These are phyloP conservation scores for Agrenia bidenticulata DNA, from an alignment of 2,888 invertebrate genomes.

Conservation along the genomic window DNA sequence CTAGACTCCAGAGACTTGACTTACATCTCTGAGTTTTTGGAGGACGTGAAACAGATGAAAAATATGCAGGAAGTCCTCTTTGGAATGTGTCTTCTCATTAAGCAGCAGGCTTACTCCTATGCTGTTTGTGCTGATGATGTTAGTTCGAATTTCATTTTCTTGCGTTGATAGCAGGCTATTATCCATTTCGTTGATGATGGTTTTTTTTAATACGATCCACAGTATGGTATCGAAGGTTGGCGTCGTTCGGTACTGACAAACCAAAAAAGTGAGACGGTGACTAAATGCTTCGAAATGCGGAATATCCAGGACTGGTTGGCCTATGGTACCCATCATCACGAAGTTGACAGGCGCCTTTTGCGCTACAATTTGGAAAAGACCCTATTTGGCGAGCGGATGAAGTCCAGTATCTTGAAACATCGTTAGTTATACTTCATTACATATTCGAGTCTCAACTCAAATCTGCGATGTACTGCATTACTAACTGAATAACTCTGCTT, in stretches of 20 bases:
- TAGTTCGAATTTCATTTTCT: not conserved
- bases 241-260: constrained; percentile 29
- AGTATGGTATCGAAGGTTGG: constrained; percentile 30
- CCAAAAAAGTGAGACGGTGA: constrained; percentile 23
- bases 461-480: not conserved
- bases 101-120: not conserved
- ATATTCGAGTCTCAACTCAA: not conserved
- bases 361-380: not conserved
- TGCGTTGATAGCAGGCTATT: not conserved
- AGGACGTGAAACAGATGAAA: not conserved
- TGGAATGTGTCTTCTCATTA: not conserved
- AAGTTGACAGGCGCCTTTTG: not conserved
- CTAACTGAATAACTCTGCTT: not conserved
- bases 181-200: not conserved
- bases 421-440: not conserved
- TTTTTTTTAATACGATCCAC: not conserved
- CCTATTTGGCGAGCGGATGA: not conserved
- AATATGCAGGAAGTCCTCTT: not conserved
- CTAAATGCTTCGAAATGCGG: constrained; percentile 24
- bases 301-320: constrained; percentile 33
- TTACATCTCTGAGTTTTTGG: not conserved
- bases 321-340: not conserved
- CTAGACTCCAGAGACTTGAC: constrained; percentile 10
- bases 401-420: not conserved
- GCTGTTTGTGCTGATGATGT: not conserved